Percentiles rank a stretch among this genome's conserved stretches.
phyloP scores from a whole-genome alignment of 2,113 vertebrate species.

The Helogale parvula region DNA sequence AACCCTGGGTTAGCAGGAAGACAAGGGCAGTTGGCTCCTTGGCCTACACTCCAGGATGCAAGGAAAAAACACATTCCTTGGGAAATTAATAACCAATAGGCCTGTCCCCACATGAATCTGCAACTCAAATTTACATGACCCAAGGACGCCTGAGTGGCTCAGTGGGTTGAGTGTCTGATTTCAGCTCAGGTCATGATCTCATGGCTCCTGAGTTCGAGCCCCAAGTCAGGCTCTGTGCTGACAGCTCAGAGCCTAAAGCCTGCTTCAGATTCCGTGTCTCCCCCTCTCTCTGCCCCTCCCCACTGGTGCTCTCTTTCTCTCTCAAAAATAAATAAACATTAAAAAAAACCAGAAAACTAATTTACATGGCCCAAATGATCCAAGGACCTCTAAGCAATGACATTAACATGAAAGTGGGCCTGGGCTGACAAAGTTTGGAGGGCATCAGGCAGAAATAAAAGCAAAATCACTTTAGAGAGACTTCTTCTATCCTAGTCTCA shows the following conservation, averaged over 20 bases:
- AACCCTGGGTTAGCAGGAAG: neutral
- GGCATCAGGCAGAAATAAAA: neutral
- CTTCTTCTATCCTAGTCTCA: neutral
- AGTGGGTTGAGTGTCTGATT: too few relatives aligned
- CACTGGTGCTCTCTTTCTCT: too few relatives aligned
- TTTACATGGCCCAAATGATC: neutral
- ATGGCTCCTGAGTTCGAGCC: too few relatives aligned
- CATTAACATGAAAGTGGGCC: neutral
- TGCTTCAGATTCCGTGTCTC: too few relatives aligned
- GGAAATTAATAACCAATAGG: neutral
- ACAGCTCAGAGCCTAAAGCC: too few relatives aligned
- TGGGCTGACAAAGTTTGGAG: neutral
- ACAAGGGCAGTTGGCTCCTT: neutral
- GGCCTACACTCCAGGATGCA: neutral
- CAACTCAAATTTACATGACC: conserved; percentile 26
- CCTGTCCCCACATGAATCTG: neutral
- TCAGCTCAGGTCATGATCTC: too few relatives aligned
- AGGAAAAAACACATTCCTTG: neutral
- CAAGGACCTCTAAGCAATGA: neutral
- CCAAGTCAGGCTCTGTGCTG: too few relatives aligned
- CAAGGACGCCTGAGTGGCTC: too few relatives aligned
- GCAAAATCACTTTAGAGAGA: neutral
- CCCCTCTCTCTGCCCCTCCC: too few relatives aligned
- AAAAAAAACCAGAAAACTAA: neutral
- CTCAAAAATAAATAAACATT: too few relatives aligned